phyloP scores from a whole-genome alignment of 1,140 invertebrate genomes.

The Cheumatopsyche charites region DNA sequence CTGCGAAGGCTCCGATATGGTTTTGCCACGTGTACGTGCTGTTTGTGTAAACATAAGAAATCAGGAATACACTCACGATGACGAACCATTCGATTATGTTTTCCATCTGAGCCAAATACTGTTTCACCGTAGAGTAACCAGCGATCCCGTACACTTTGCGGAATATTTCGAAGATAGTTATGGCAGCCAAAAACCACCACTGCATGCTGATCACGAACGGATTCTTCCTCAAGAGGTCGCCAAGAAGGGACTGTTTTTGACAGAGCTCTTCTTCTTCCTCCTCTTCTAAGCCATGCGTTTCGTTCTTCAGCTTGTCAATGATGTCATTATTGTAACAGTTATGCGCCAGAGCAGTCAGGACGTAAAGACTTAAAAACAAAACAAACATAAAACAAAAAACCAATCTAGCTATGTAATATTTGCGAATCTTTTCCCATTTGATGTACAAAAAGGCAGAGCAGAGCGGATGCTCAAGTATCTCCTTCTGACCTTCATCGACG shows the following conservation, averaged over 20 bases:
- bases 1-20: constrained; percentile 79
- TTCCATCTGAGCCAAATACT: constrained; percentile 81
- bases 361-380: constrained; percentile 76
- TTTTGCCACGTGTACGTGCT: constrained; percentile 83
- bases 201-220: constrained; percentile 76
- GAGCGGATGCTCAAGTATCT: constrained; percentile 80
- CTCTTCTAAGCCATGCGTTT: no score
- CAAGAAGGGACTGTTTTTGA: constrained; percentile 75
- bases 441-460: constrained; percentile 83
- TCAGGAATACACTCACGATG: constrained; percentile 79
- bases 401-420: constrained; percentile 80
- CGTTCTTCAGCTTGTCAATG: constrained; percentile 68
- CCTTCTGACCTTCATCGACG: constrained; percentile 82
- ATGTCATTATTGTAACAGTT: constrained; percentile 76
- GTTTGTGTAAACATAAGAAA: constrained; percentile 78
- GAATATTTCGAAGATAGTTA: constrained; percentile 76
- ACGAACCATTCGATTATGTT: constrained; percentile 87
- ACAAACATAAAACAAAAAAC: constrained; percentile 82
- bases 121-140: constrained; percentile 74
- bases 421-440: constrained; percentile 89
- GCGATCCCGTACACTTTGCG: constrained; percentile 78
- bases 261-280: constrained; percentile 73
- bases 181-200: constrained; percentile 76
- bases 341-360: constrained; percentile 76
- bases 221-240: constrained; percentile 72